A percentile compares a stretch with the other conserved stretches of the same genome.
These are phyloP conservation scores for Allobates femoralis DNA, from an alignment of 2,797 vertebrate genomes.

Conservation along the genomic window DNA sequence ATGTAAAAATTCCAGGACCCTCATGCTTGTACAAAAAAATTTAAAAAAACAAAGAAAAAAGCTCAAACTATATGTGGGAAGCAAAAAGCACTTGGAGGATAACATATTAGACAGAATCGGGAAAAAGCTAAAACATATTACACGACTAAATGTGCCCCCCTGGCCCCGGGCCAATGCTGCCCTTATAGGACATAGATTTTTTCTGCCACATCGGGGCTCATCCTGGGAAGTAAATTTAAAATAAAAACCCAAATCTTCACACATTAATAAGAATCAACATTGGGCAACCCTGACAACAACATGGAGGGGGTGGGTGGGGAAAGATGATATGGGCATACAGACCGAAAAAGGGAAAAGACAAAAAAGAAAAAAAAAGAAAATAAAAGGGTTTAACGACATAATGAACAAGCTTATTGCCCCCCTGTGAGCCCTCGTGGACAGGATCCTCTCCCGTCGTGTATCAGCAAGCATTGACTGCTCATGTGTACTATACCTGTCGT, in stretches of 20 bases:
- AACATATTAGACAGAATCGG: neutral
- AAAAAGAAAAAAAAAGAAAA: neutral
- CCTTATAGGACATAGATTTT: constrained; percentile 29
- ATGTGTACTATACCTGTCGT: too few species aligned
- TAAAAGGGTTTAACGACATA: neutral
- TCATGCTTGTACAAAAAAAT: neutral
- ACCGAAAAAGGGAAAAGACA: neutral
- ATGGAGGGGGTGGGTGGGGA: constrained; percentile 2
- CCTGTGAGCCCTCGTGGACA: too few species aligned
- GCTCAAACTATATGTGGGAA: neutral
- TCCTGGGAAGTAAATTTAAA: constrained; percentile 49
- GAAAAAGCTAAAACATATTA: neutral
- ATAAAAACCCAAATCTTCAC: constrained; percentile 43
- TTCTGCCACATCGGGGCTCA: constrained; percentile 42
- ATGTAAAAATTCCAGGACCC: neutral
- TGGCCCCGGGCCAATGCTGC: constrained; percentile 11
- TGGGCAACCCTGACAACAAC: constrained; percentile 30
- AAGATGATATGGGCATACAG: constrained; percentile 5
- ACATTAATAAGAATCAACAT: constrained; percentile 56
- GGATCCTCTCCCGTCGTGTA: too few species aligned
- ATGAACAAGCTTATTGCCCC: neutral
- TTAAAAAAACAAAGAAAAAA: neutral
- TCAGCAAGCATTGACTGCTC: too few species aligned
- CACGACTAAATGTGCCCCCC: neutral
- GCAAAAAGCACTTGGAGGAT: neutral